Conservation (phyloP, 2,113 vertebrate species). For the Lepus europaeus region DNA sequence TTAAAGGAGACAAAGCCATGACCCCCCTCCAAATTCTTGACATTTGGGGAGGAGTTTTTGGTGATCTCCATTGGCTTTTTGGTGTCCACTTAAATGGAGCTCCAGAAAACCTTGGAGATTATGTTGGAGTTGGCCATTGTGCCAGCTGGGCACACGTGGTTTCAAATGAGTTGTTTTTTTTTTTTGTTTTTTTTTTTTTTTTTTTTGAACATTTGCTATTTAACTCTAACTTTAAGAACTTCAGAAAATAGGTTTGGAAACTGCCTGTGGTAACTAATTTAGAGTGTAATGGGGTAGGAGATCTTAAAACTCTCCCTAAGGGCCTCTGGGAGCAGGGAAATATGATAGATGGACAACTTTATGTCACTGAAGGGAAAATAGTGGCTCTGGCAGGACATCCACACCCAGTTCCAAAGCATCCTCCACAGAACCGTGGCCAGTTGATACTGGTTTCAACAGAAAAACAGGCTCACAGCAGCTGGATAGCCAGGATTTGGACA, state of each 20-base stretch:
- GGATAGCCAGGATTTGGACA: neutral
- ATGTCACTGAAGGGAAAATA: conserved; percentile 24
- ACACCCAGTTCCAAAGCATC: neutral
- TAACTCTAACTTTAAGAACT: neutral
- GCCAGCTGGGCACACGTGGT: neutral
- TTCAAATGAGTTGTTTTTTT: neutral
- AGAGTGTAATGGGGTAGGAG: neutral
- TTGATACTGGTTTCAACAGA: conserved; percentile 29
- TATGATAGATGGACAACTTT: neutral
- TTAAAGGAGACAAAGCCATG: neutral
- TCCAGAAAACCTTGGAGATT: conserved; percentile 16
- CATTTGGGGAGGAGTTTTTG: conserved; percentile 15
- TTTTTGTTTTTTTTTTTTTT: too few relatives aligned
- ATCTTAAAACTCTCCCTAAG: neutral
- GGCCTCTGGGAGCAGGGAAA: neutral
- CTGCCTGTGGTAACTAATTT: neutral
- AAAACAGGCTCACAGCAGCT: conserved; percentile 15
- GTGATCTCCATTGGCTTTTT: neutral
- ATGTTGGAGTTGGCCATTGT: neutral
- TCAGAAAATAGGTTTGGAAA: conserved; percentile 11
- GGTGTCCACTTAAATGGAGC: neutral
- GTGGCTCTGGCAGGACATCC: neutral
- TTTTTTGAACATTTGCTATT: neutral
- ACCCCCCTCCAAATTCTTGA: conserved; percentile 10
- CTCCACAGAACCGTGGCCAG: neutral